Base-by-base conservation (phyloP, 30 jellyfish, hydroid and myxozoan species). In the Chrysaora quinquecirrha region DNA sequence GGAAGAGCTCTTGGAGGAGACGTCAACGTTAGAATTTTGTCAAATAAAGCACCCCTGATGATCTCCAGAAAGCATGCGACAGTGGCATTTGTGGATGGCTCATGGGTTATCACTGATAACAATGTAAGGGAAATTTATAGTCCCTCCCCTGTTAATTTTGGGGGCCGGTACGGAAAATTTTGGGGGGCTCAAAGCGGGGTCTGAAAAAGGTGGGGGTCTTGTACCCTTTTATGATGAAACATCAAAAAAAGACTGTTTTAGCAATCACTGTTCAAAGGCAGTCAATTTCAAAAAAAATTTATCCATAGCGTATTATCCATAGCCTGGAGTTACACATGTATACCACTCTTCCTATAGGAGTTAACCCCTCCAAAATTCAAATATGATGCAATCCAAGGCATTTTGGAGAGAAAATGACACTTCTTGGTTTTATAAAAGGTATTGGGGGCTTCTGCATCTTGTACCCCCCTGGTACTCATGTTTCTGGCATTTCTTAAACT, bases 31-130 rank as follows among this genome's bases (percentile, higher is more conserved):
- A 80, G 96, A 58, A 79, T 92, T 19, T 74, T 92, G 14, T 92
- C 98, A 9, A 75, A 84, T 31, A 61, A 34, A 54, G 70, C 95
- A n/a, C 98, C 98, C 27, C 83, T 92, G 62, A 92, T 92, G 98
- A 86, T 92, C 34, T 92, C 98, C 16, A 86, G 98, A 78, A 92
- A 82, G 73, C 98, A 92, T 73, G 96, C 98, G n/a, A 92, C 98
- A 16, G 77, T 92, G 32, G 86, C 78, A 34, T 71, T 74, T 66
- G 71, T 76, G 65, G 96, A 76, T 73, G 98, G 90, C 82, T 33
- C 30, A 61, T 80, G 89, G 85, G 47, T 48, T 31, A 73, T 92
- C 47, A 78, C 93, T 47, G 98, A 92, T 71, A 96, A 86, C 49
- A 80, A 73, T 9, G 98, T 92, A 52, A 52, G 52, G 3, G 21